These are phyloP conservation scores for Corvus cornix DNA, from an alignment of 2,113 vertebrate genomes.

Conservation along the genomic window DNA sequence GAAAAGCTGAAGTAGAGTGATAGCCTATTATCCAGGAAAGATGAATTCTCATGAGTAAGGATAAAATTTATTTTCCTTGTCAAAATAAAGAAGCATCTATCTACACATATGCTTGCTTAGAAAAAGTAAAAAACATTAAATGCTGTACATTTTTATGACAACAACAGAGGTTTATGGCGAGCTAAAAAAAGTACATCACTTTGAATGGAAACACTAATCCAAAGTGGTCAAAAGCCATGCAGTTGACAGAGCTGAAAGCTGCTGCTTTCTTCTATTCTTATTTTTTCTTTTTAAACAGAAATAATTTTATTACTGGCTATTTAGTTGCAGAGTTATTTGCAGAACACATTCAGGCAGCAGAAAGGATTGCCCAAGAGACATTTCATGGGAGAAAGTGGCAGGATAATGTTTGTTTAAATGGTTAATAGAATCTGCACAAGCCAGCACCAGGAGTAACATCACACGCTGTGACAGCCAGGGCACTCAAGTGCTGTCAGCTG, in stretches of 20 bases:
- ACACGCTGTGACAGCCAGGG: not conserved
- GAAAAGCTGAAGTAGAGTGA: not conserved
- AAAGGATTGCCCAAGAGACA: not conserved
- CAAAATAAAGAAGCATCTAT: not conserved
- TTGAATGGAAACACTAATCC: not conserved
- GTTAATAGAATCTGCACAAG: not conserved
- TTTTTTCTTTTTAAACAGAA: not conserved
- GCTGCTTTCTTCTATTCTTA: not conserved
- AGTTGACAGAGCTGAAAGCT: not conserved
- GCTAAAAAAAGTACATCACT: not conserved
- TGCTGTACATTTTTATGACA: not conserved
- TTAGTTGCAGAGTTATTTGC: not conserved
- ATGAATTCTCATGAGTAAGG: not conserved
- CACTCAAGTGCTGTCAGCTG: constrained; percentile 25
- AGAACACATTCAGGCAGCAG: not conserved
- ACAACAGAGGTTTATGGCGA: not conserved
- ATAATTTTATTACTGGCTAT: not conserved
- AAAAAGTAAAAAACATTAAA: not conserved
- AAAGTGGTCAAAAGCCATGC: not conserved
- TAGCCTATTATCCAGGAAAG: not conserved
- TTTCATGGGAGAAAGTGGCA: not conserved
- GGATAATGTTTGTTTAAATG: not conserved
- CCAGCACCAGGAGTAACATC: not conserved
- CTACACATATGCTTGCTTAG: not conserved
- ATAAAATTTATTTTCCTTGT: not conserved